A percentile compares a stretch with the other conserved stretches of the same genome.
Conservation (phyloP, 2,888 invertebrate species). For the Amblyteles armatorius region DNA sequence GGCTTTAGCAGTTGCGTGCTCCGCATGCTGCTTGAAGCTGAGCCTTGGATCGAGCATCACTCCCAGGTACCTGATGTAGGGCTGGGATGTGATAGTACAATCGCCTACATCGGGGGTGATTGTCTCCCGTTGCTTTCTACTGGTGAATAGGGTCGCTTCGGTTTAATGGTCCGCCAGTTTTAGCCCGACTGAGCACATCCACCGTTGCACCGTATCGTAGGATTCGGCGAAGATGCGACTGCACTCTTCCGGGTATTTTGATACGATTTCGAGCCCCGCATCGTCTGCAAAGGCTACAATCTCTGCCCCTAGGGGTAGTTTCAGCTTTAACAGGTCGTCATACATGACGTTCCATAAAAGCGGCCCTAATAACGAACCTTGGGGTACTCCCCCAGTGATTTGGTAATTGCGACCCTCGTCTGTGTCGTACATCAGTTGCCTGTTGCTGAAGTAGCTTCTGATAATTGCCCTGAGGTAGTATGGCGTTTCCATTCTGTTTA, state of each 20-base stretch:
- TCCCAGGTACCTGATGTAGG: constrained; percentile 67
- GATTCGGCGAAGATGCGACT: neutral
- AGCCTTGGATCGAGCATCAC: constrained; percentile 62
- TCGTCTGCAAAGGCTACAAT: constrained; percentile 48
- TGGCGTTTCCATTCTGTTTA: constrained; percentile 47
- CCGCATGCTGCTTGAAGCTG: constrained; percentile 50
- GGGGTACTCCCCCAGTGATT: constrained; percentile 59
- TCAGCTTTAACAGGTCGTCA: constrained; percentile 5
- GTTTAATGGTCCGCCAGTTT: constrained; percentile 67
- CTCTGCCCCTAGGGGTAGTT: constrained; percentile 11
- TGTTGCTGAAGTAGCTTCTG: constrained; percentile 65
- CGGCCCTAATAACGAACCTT: constrained; percentile 59
- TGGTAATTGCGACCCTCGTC: constrained; percentile 47
- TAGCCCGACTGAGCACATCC: constrained; percentile 44
- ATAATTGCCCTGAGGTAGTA: constrained; percentile 65
- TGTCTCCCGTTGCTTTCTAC: constrained; percentile 46
- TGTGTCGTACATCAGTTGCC: constrained; percentile 63
- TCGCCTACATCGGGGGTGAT: constrained; percentile 49
- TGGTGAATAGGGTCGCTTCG: constrained; percentile 58
- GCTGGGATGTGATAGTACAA: constrained; percentile 3
- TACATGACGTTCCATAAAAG: constrained; percentile 57
- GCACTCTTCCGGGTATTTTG: constrained; percentile 43
- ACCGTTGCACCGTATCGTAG: neutral
- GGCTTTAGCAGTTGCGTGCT: constrained; percentile 53
- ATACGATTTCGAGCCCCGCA: constrained; percentile 41